These are phyloP conservation scores for Fundulus diaphanus DNA, from an alignment of 2,797 vertebrate species.

Conservation along the genomic window DNA sequence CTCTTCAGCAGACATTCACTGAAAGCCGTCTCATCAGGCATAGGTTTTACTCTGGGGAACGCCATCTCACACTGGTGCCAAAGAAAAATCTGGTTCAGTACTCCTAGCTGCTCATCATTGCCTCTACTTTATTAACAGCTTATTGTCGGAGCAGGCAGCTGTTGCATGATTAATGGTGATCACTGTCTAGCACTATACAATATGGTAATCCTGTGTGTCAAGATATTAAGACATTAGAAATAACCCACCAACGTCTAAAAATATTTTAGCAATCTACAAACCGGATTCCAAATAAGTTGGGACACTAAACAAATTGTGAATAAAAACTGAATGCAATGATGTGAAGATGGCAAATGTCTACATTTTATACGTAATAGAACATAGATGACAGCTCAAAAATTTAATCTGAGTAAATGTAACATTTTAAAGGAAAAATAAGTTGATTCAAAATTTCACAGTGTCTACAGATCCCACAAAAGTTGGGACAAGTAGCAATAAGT, in stretches of 20 bases:
- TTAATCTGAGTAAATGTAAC: too few relatives aligned
- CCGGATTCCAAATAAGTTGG: too few relatives aligned
- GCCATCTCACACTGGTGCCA: conserved; percentile 94
- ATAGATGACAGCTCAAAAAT: too few relatives aligned
- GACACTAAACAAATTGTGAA: too few relatives aligned
- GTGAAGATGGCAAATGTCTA: too few relatives aligned
- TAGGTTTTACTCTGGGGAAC: conserved; percentile 93
- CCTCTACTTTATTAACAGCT: neutral
- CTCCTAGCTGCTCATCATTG: neutral
- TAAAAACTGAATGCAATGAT: too few relatives aligned
- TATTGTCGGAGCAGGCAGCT: neutral
- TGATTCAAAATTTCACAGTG: too few relatives aligned
- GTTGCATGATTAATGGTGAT: neutral
- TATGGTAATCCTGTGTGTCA: neutral
- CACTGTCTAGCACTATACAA: neutral
- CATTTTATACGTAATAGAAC: too few relatives aligned
- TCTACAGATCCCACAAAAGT: too few relatives aligned
- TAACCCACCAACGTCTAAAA: neutral
- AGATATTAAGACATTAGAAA: neutral
- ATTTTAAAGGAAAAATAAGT: too few relatives aligned
- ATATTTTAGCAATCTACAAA: neutral
- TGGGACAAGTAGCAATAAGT: too few relatives aligned
- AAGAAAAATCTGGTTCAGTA: conserved; percentile 26
- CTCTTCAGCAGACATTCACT: conserved; percentile 93
- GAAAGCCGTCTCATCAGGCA: conserved; percentile 89